Percentiles rank a stretch among this genome's conserved stretches.
These are phyloP conservation scores for Acrocephalus arundinaceus DNA, from an alignment of 2,113 vertebrate genomes.

Conservation along the genomic window DNA sequence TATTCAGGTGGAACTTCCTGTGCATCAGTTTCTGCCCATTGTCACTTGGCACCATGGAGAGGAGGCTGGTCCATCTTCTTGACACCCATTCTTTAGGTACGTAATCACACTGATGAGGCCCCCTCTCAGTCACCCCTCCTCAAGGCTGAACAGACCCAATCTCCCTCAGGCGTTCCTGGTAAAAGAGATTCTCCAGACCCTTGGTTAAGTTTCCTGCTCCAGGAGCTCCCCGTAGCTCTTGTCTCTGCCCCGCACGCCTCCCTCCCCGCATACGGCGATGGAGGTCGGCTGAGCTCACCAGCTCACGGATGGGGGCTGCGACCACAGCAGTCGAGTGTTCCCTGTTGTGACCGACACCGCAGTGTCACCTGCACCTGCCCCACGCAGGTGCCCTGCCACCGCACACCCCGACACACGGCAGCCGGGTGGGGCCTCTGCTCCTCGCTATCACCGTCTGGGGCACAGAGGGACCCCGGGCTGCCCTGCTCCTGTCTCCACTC, in stretches of 20 bases:
- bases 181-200: background rate
- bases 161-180: background rate
- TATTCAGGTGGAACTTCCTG: background rate
- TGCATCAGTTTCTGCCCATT: background rate
- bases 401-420: no score
- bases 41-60: background rate
- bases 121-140: background rate
- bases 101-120: background rate
- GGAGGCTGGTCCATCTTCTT: background rate
- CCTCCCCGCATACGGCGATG: background rate
- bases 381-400: background rate
- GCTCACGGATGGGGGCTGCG: accelerated
- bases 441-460: accelerated
- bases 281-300: background rate
- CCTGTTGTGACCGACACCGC: accelerated
- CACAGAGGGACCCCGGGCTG: background rate
- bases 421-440: background rate
- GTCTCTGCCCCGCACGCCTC: background rate
- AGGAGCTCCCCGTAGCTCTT: background rate
- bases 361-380: accelerated
- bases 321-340: accelerated
- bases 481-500: accelerated
- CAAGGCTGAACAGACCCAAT: background rate
- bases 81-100: background rate
- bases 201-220: background rate